Conservation (phyloP, 1,140 invertebrate species). For the Drosophila persimilis region DNA sequence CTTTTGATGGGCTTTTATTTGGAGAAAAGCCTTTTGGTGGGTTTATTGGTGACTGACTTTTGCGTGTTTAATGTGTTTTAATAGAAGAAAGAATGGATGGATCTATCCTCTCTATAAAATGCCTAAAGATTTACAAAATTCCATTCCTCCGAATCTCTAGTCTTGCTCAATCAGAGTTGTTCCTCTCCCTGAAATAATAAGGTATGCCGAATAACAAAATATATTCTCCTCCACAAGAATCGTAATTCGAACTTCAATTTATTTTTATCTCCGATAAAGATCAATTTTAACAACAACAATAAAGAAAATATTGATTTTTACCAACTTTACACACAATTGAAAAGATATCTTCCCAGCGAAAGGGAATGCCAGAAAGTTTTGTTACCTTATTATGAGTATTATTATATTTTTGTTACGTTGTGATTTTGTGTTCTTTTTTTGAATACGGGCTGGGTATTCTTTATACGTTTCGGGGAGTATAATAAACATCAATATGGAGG, state of each 20-base stretch:
- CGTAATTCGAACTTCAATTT: conserved; percentile 21
- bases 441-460: conserved; percentile 20
- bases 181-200: no score
- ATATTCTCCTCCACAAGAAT: not conserved
- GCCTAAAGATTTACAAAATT: no score
- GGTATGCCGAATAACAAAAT: not conserved
- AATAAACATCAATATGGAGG: conserved; percentile 56
- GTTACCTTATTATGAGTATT: conserved; percentile 31
- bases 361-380: conserved; percentile 45
- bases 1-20: conserved; percentile 2
- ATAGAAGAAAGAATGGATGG: no score
- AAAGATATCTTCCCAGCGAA: conserved; percentile 10
- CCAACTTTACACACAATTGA: conserved; percentile 49
- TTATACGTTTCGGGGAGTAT: conserved; percentile 25
- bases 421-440: conserved; percentile 30
- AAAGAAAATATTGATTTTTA: conserved; percentile 40
- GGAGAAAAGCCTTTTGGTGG: no score
- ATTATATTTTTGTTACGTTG: conserved; percentile 21
- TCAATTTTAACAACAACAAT: conserved; percentile 37
- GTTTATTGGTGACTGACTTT: no score
- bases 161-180: no score
- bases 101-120: no score
- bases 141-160: no score
- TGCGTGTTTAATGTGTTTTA: no score
- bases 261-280: conserved; percentile 28